A percentile compares a stretch with the other conserved stretches of the same genome.
Conservation (phyloP, 1,140 invertebrate genomes). For the Portunus trituberculatus region DNA sequence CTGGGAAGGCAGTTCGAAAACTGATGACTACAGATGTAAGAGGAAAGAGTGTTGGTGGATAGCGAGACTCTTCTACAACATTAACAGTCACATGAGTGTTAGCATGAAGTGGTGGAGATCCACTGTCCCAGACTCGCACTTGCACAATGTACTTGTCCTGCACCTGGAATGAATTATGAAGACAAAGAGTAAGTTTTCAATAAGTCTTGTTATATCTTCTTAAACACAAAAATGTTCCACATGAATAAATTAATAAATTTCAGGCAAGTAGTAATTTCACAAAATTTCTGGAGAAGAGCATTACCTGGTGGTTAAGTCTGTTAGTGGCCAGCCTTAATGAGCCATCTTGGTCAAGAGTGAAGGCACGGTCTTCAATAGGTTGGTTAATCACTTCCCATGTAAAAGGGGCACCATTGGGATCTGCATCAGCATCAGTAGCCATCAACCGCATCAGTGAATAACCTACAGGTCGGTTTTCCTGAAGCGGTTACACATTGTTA, state of each 20-base stretch:
- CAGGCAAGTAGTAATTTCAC: too few relatives aligned
- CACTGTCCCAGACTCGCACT: slow-evolving; percentile 93
- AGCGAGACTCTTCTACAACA: slow-evolving; percentile 84
- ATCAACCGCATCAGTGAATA: slow-evolving; percentile 87
- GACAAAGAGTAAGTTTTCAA: too few relatives aligned
- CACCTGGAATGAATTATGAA: slow-evolving; percentile 55
- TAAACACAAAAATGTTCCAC: too few relatives aligned
- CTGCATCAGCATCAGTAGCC: slow-evolving; percentile 93
- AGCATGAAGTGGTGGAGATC: slow-evolving; percentile 90
- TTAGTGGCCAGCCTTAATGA: slow-evolving; percentile 90
- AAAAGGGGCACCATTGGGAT: slow-evolving; percentile 93
- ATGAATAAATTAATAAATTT: too few relatives aligned
- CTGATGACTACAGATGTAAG: slow-evolving; percentile 92
- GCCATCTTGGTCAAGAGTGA: slow-evolving; percentile 92
- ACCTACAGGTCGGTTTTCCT: slow-evolving; percentile 78
- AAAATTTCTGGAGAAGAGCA: background rate
- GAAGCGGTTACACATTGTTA: background rate
- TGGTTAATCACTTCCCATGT: slow-evolving; percentile 86
- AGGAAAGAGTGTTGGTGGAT: slow-evolving; percentile 92
- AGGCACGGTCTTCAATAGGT: slow-evolving; percentile 89
- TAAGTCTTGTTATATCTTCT: background rate
- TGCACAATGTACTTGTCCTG: slow-evolving; percentile 90
- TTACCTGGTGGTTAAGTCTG: slow-evolving; percentile 92
- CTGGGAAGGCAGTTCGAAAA: slow-evolving; percentile 94
- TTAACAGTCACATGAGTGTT: slow-evolving; percentile 93